phyloP scores from a whole-genome alignment of 2,797 vertebrate species.

The Columba guinea region DNA sequence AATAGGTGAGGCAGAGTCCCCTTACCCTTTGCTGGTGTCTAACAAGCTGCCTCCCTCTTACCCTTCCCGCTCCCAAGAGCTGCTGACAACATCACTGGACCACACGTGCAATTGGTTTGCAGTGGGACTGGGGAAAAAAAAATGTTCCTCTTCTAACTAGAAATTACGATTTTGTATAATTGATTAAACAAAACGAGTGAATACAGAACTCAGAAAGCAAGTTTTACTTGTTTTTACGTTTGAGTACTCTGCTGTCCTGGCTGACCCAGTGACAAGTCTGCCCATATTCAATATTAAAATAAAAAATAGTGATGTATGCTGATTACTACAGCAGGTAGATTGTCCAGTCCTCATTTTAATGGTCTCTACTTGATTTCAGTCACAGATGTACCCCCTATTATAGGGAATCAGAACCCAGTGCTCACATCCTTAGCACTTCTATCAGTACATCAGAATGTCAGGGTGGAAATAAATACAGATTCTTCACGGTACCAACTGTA shows the following conservation, averaged over 20 bases:
- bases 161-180: neutral
- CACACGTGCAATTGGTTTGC: accelerated
- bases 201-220: neutral
- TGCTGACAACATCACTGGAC: neutral
- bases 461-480: neutral
- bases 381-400: neutral
- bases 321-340: neutral
- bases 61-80: neutral
- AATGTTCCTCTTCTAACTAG: neutral
- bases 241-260: neutral
- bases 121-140: neutral
- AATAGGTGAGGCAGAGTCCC: neutral
- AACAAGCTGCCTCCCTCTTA: neutral
- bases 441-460: neutral
- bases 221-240: neutral
- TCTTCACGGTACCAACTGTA: neutral
- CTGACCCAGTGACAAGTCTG: neutral
- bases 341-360: conserved; percentile 28
- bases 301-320: neutral
- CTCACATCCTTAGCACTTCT: neutral
- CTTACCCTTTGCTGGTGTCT: neutral
- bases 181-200: neutral
- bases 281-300: neutral
- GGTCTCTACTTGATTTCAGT: neutral
- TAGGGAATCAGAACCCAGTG: neutral